Percentiles rank a stretch among this genome's conserved stretches.
These are phyloP conservation scores for Leptinotarsa lineolata DNA, from an alignment of 1,140 invertebrate genomes.

Conservation along the genomic window DNA sequence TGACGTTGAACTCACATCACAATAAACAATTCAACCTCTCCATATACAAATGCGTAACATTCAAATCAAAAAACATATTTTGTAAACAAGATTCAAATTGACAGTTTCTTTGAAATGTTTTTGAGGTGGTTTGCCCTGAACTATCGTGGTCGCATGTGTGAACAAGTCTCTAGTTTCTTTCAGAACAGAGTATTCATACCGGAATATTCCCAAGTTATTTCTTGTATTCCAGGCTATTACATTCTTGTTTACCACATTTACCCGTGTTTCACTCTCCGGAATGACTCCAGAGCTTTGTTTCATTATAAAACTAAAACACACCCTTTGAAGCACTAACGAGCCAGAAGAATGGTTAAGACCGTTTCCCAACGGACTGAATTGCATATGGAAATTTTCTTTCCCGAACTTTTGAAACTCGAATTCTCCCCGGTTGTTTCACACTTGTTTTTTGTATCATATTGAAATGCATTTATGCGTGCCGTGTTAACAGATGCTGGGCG, in stretches of 20 bases:
- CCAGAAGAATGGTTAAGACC: not conserved
- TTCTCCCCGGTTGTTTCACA: not conserved
- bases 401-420: not conserved
- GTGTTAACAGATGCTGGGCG: not conserved
- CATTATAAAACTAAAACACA: slow-evolving; percentile 3
- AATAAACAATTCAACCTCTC: too few relatives aligned
- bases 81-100: too few relatives aligned
- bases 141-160: too few relatives aligned
- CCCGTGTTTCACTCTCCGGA: not conserved
- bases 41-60: too few relatives aligned
- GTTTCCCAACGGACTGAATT: not conserved
- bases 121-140: too few relatives aligned
- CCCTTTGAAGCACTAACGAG: not conserved
- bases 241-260: slow-evolving; percentile 6
- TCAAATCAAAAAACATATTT: too few relatives aligned
- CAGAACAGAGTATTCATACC: not conserved
- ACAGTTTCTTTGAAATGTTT: too few relatives aligned
- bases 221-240: not conserved
- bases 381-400: not conserved
- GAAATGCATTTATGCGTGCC: not conserved
- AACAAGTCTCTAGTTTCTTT: too few relatives aligned
- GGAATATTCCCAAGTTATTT: not conserved
- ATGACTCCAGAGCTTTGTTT: not conserved
- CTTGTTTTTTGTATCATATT: not conserved
- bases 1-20: too few relatives aligned